Conservation (phyloP, 37 sponge, comb jelly and placozoan species). For the Oopsacas minuta region DNA sequence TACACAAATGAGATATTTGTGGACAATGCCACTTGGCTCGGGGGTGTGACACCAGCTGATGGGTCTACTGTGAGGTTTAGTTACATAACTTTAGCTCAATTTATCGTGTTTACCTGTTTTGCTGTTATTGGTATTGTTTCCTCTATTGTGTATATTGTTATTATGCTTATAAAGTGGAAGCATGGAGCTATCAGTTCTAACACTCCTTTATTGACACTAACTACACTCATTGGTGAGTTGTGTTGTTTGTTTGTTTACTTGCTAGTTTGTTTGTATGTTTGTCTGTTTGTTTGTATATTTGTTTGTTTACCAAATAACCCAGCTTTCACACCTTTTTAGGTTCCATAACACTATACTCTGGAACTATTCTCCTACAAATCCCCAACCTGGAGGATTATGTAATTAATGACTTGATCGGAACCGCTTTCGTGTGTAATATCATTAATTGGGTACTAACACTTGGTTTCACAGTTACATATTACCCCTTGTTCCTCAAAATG, state of each 20-base stretch:
- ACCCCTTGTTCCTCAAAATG: constrained; percentile 1
- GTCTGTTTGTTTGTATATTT: no score
- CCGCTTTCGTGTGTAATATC: not conserved
- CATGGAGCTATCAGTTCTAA: not conserved
- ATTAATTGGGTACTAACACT: not conserved
- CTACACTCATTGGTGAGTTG: not conserved
- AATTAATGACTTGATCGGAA: not conserved
- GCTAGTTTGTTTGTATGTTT: no score
- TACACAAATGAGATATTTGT: not conserved
- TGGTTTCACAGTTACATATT: not conserved
- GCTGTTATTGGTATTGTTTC: not conserved
- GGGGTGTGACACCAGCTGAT: not conserved
- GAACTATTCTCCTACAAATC: not conserved
- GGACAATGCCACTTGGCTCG: not conserved
- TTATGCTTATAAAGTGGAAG: not conserved
- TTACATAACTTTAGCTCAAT: not conserved
- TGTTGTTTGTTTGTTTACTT: not conserved
- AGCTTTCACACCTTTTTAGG: not conserved
- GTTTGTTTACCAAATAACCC: no score
- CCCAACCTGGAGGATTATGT: not conserved
- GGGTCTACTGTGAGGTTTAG: not conserved
- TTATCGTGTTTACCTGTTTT: not conserved
- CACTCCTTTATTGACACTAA: not conserved
- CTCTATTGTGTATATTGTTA: not conserved
- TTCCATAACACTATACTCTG: not conserved